Evolutionary conservation across 1,140 invertebrate genomes (phyloP).

Genomic region (Aphelenchoides fujianensis): DNA sequence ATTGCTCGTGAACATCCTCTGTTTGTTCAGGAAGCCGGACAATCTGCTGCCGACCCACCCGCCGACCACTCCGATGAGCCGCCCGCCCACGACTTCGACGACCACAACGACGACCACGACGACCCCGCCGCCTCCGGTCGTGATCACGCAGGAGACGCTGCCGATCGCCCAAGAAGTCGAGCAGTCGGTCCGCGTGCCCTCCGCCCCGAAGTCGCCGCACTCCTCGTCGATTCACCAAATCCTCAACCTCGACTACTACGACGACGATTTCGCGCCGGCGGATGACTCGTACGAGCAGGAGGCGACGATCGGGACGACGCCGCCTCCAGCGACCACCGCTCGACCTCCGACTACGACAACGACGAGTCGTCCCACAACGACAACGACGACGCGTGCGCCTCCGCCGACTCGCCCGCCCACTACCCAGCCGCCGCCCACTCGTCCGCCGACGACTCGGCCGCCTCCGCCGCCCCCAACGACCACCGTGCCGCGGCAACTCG

Average conservation of each 20-base stretch:
- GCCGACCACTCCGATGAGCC: not conserved
- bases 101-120: conserved; percentile 17
- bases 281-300: not conserved
- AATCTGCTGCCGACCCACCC: not conserved
- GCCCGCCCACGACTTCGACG: not conserved
- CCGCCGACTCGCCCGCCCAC: too few species aligned
- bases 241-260: conserved; percentile 20
- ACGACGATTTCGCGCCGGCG: conserved; percentile 12
- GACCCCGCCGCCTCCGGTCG: conserved; percentile 8
- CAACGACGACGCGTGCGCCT: not conserved
- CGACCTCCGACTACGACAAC: conserved; percentile 4
- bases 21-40: conserved; percentile 3
- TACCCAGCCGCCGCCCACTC: not conserved
- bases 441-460: not conserved
- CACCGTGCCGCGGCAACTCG: not conserved
- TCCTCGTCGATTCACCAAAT: not conserved
- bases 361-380: conserved; percentile 8
- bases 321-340: not conserved
- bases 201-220: not conserved
- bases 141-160: conserved; percentile 3
- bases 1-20: not conserved
- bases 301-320: not conserved
- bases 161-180: not conserved
- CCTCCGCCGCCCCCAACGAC: conserved; percentile 2
- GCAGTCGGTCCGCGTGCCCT: not conserved